Base-by-base conservation (phyloP, 2,888 invertebrate genomes). In the Conomelus anceps region DNA sequence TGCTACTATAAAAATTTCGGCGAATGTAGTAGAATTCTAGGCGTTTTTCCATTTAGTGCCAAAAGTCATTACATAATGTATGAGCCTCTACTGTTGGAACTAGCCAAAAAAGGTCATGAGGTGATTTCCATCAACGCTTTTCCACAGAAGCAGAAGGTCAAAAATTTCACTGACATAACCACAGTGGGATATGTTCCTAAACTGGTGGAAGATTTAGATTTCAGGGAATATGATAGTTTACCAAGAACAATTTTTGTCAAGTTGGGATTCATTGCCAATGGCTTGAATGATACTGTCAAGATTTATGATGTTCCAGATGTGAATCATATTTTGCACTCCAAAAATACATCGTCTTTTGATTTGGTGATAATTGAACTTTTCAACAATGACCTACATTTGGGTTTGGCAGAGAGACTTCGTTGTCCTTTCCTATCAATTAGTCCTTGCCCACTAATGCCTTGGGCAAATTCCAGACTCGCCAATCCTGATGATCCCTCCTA, bases 51-150 rank as follows among this genome's bases (percentile, higher is more conserved):
- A 1, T 87, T 90, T 13, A 89, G 90, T 0, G 90, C 90, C 29
- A 90, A 88, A 87, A 92, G 92, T 88, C 92, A 91, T 88, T 90
- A 91, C 84, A 88, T 89, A n/a, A 89, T 90, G 13, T 90, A 90
- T 84, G 89, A 90, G 3, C 91, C 91, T 1, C 26, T 92, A 11
- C 34, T 90, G 22, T 89, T 89, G 17, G 91, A 89, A 85, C 89
- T 92, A 85, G 91, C 91, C 22, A 84, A 20, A 3, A 85, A 90
- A 41, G 92, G 91, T 11, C 92, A 92, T 26, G 26, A 91, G 0
- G 90, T 92, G 17, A 90, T 90, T 9, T 91, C 91, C 13, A 88
- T 90, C 63, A 90, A 89, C 41, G 88, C 86, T 41, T 90, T 88
- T 88, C 90, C 90, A 22, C 88, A 86, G 22, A n/a, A 84, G 23